Evolutionary conservation across 2,113 vertebrate species (phyloP).

Genomic region (Amphiprion ocellaris): DNA sequence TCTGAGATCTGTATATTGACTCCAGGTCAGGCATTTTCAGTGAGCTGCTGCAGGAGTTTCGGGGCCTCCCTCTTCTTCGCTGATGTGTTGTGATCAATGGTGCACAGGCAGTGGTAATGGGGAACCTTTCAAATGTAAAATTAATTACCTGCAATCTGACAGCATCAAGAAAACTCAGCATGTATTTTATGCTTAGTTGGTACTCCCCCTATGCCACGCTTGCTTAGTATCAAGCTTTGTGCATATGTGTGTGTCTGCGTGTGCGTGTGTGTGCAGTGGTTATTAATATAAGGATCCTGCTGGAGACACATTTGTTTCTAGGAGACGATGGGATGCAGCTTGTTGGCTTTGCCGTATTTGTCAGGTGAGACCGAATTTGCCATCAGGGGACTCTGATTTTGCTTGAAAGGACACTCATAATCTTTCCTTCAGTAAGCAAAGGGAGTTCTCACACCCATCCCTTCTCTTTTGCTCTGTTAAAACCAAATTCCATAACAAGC

Average conservation of each 20-base stretch:
- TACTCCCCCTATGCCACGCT: constrained; percentile 51
- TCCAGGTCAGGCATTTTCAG: constrained; percentile 31
- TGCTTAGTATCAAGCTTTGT: constrained; percentile 53
- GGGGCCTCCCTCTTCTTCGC: constrained; percentile 35
- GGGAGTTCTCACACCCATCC: neutral
- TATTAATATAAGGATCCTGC: constrained; percentile 30
- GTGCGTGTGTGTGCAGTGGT: constrained; percentile 21
- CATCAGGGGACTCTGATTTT: neutral
- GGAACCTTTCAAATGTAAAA: constrained; percentile 79
- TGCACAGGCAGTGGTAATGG: constrained; percentile 63
- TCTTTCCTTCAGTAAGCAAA: neutral
- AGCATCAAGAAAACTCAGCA: constrained; percentile 73
- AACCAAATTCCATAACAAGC: neutral
- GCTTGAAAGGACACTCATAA: neutral
- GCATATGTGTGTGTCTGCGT: constrained; percentile 14
- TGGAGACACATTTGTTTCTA: constrained; percentile 30
- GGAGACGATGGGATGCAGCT: constrained; percentile 1
- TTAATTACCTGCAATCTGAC: constrained; percentile 77
- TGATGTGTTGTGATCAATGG: constrained; percentile 73
- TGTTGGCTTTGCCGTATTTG: constrained; percentile 21
- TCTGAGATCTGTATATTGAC: constrained; percentile 16
- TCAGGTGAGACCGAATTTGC: constrained; percentile 31
- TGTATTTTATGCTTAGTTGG: constrained; percentile 78
- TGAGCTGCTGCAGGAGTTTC: constrained; percentile 44
- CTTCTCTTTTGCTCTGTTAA: neutral